A percentile compares a stretch with the other conserved stretches of the same genome.
Conservation (phyloP, 2,113 vertebrate species). For the Rallus limicola region DNA sequence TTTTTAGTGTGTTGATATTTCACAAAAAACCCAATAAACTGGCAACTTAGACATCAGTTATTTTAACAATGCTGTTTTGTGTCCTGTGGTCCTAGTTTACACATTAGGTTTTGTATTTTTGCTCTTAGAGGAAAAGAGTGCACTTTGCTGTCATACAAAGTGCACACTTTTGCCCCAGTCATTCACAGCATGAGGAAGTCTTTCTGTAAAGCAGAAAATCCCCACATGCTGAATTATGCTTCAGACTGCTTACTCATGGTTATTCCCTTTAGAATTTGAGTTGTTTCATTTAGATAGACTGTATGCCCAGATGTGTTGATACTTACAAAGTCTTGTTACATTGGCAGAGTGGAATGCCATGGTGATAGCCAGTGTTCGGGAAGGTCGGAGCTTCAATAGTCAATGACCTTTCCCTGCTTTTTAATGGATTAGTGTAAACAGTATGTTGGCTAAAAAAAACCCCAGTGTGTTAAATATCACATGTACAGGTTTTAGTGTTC, state of each 20-base stretch:
- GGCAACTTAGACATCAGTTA: background rate
- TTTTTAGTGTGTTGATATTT: background rate
- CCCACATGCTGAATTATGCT: fast-evolving
- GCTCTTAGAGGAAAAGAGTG: background rate
- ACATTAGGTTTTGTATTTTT: background rate
- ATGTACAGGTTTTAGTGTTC: background rate
- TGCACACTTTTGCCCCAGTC: background rate
- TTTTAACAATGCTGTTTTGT: background rate
- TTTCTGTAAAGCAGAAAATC: background rate
- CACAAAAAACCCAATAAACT: background rate
- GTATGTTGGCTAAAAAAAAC: fast-evolving
- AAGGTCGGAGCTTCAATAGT: background rate
- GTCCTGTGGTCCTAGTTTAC: background rate
- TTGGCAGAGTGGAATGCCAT: background rate
- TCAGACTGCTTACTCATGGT: background rate
- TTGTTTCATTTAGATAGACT: background rate
- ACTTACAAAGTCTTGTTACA: fast-evolving
- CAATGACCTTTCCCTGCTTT: background rate
- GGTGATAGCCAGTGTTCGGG: background rate
- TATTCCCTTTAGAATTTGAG: background rate
- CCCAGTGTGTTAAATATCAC: fast-evolving
- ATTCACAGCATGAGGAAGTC: background rate
- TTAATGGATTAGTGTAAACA: background rate
- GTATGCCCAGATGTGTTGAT: background rate
- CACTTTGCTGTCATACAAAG: background rate